These are phyloP conservation scores for Capromys pilorides DNA, from an alignment of 2,797 vertebrate genomes.

Conservation along the genomic window DNA sequence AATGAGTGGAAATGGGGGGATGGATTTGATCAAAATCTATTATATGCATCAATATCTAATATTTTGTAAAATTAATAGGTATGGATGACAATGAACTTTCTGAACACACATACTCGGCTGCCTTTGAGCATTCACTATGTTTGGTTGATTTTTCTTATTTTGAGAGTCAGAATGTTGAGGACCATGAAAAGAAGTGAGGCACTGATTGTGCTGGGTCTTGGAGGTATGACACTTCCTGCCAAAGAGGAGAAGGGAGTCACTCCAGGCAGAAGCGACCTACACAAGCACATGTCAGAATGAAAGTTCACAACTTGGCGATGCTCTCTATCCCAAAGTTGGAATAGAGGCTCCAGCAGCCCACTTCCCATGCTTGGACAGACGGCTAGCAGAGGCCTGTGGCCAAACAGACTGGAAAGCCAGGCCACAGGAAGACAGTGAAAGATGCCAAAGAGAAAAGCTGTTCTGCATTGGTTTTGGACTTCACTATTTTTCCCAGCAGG, in stretches of 20 bases:
- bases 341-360: background rate
- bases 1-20: background rate
- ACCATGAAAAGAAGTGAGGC: background rate
- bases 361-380: background rate
- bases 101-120: background rate
- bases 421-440: constrained; percentile 51
- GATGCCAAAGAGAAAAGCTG: constrained; percentile 75
- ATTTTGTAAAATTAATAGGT: background rate
- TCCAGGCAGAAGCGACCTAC: background rate
- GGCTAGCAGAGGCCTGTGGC: background rate
- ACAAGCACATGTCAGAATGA: background rate
- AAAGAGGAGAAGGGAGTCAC: background rate
- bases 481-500: constrained; percentile 79
- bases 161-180: background rate
- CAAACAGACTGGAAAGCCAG: constrained; percentile 29
- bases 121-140: background rate
- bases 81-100: background rate
- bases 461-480: constrained; percentile 75
- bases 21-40: background rate
- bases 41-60: background rate
- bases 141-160: background rate
- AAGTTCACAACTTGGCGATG: background rate
- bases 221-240: background rate
- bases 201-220: background rate
- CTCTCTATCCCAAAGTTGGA: constrained; percentile 6